These are phyloP conservation scores for Sturnira hondurensis DNA, from an alignment of 2,113 vertebrate genomes.

Conservation along the genomic window DNA sequence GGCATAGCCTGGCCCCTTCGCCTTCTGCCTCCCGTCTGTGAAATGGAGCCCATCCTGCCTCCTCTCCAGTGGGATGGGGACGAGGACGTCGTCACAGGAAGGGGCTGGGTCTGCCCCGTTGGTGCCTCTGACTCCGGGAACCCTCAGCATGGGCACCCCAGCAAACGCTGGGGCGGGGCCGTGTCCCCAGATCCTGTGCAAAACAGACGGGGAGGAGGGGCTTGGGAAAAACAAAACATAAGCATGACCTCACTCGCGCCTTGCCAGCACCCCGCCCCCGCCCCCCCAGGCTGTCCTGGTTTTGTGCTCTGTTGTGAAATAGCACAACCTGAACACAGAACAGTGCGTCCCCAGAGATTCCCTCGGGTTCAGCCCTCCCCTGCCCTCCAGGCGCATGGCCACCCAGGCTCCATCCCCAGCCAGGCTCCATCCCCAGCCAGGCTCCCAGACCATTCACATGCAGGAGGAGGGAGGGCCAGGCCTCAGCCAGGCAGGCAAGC, in stretches of 20 bases:
- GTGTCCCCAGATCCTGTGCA: accelerated
- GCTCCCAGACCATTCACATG: accelerated
- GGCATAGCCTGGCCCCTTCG: accelerated
- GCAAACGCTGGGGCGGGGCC: accelerated
- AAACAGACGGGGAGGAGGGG: too few relatives aligned
- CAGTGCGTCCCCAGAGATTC: accelerated
- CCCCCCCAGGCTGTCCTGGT: accelerated
- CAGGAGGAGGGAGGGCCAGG: background rate
- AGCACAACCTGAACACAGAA: accelerated
- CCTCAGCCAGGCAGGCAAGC: accelerated
- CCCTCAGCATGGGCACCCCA: background rate
- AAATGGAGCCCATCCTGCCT: background rate
- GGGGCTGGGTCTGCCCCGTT: background rate
- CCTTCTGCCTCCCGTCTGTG: background rate
- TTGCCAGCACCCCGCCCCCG: accelerated
- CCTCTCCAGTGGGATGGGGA: accelerated
- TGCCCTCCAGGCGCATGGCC: accelerated
- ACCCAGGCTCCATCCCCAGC: background rate
- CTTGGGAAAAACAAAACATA: accelerated
- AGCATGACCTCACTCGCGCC: accelerated
- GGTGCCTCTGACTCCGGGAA: accelerated
- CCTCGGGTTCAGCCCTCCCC: background rate
- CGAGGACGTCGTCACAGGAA: accelerated
- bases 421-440: accelerated
- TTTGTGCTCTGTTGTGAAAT: too few relatives aligned